These are phyloP conservation scores for Pachymerium ferrugineum DNA, from an alignment of 2,888 invertebrate genomes.

Conservation along the genomic window DNA sequence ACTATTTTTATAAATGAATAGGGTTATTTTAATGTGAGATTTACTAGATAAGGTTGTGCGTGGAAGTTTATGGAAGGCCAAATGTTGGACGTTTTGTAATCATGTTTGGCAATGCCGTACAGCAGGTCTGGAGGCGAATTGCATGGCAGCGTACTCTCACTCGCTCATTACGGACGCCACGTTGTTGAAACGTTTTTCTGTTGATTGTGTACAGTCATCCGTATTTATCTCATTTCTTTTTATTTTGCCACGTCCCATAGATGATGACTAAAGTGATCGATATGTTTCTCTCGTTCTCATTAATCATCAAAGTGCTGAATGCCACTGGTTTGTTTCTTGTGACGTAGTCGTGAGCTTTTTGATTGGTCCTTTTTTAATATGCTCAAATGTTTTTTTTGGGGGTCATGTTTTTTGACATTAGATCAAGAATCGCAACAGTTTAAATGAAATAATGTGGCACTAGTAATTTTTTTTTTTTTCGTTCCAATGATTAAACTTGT, in stretches of 20 bases:
- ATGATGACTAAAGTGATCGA: constrained; percentile 28
- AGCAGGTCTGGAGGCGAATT: constrained; percentile 34
- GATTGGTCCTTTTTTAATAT: not conserved
- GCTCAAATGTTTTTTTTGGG: not conserved
- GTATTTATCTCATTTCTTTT: constrained; percentile 33
- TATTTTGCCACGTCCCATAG: not conserved
- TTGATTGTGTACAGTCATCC: constrained; percentile 34
- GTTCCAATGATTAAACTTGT: constrained; percentile 28
- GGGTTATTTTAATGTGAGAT: constrained; percentile 33
- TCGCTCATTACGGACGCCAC: constrained; percentile 25
- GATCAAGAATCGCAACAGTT: constrained; percentile 16
- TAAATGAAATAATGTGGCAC: constrained; percentile 11
- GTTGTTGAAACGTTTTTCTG: constrained; percentile 29
- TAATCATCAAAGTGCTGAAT: constrained; percentile 7
- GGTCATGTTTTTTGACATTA: constrained; percentile 28
- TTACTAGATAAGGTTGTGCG: constrained; percentile 11
- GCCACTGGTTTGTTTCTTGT: constrained; percentile 28
- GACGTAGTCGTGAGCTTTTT: constrained; percentile 20
- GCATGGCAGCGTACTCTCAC: constrained; percentile 28
- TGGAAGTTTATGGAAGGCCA: not conserved
- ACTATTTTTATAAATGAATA: constrained; percentile 32
- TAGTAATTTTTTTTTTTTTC: not conserved
- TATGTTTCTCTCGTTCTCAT: constrained; percentile 10
- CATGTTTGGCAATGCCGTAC: constrained; percentile 34
- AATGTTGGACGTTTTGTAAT: constrained; percentile 29